A percentile compares a stretch with the other conserved stretches of the same genome.
These are phyloP conservation scores for Calonectris borealis DNA, from an alignment of 2,113 vertebrate genomes.

Conservation along the genomic window DNA sequence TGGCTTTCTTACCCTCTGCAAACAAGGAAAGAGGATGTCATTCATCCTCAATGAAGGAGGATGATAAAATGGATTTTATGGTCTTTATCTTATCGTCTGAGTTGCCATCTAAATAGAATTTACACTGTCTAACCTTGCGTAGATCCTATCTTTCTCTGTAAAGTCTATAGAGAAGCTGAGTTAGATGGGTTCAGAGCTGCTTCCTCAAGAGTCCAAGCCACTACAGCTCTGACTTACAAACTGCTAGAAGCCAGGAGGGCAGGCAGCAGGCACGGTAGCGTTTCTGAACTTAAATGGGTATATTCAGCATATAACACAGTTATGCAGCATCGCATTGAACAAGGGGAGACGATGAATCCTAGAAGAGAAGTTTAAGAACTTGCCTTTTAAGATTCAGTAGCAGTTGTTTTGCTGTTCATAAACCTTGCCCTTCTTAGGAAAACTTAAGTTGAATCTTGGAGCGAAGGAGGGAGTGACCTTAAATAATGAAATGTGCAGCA, in stretches of 20 bases:
- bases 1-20: background rate
- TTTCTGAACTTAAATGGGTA: fast-evolving
- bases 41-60: background rate
- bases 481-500: background rate
- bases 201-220: fast-evolving
- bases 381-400: fast-evolving
- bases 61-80: background rate
- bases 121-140: fast-evolving
- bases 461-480: background rate
- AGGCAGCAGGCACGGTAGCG: fast-evolving
- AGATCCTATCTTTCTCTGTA: background rate
- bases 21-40: background rate
- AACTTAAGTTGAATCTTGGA: background rate
- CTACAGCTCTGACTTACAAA: fast-evolving
- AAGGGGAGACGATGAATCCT: fast-evolving
- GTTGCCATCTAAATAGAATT: background rate
- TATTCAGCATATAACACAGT: fast-evolving
- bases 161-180: background rate
- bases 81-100: background rate
- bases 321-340: fast-evolving
- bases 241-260: too few relatives aligned
- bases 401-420: background rate
- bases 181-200: background rate
- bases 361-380: too few relatives aligned
- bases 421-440: background rate